These are phyloP conservation scores for Alentia gelatinosa DNA, from an alignment of 2,888 invertebrate genomes.

Conservation along the genomic window DNA sequence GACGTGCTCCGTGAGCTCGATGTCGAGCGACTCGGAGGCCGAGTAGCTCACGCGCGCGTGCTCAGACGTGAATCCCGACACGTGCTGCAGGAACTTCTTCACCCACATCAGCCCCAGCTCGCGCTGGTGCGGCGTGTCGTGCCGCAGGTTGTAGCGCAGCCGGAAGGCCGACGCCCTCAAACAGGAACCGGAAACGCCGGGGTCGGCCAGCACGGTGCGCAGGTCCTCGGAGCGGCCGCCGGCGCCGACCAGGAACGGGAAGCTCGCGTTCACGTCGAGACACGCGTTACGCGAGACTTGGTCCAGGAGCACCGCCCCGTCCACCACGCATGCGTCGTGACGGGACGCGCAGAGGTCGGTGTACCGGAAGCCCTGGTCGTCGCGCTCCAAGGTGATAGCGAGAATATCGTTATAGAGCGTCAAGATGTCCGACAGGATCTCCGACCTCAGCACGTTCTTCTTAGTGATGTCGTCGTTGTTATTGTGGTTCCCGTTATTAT, in stretches of 20 bases:
- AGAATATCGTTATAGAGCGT: conserved; percentile 43
- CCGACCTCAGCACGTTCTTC: not conserved
- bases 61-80: conserved; percentile 51
- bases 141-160: conserved; percentile 59
- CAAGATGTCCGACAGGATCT: conserved; percentile 43
- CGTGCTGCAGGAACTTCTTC: conserved; percentile 52
- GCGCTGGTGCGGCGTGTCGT: conserved; percentile 51
- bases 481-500: not conserved
- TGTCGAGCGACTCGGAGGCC: conserved; percentile 67
- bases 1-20: conserved; percentile 66
- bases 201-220: not conserved
- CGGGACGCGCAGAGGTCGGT: conserved; percentile 66
- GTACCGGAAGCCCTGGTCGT: conserved; percentile 55
- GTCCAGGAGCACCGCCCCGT: conserved; percentile 61
- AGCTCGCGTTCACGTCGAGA: conserved; percentile 39
- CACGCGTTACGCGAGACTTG: conserved; percentile 53
- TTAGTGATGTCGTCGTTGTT: not conserved
- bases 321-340: conserved; percentile 64
- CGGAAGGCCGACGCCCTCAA: conserved; percentile 38
- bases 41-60: conserved; percentile 61
- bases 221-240: conserved; percentile 20
- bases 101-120: conserved; percentile 61
- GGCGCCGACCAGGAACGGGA: not conserved
- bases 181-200: not conserved
- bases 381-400: conserved; percentile 42